phyloP scores from a whole-genome alignment of 1,140 invertebrate species.

The Antheraea mylitta region DNA sequence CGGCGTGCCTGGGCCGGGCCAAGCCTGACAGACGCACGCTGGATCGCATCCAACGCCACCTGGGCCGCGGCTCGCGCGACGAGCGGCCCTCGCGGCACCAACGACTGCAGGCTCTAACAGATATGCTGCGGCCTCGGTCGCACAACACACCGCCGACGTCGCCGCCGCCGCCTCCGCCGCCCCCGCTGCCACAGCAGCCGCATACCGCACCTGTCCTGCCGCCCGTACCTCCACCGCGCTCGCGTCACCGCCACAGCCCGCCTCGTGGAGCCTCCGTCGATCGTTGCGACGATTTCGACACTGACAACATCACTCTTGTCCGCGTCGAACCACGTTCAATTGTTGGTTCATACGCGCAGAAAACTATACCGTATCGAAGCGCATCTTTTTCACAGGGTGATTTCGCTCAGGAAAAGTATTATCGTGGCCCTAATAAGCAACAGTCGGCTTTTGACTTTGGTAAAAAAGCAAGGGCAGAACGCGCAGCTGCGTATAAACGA shows the following conservation, averaged over 20 bases:
- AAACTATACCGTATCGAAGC: conserved; percentile 82
- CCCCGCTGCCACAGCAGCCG: conserved; percentile 54
- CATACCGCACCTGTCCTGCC: conserved; percentile 61
- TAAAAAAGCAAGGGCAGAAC: conserved; percentile 47
- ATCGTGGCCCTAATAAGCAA: conserved; percentile 61
- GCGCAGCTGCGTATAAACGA: conserved; percentile 22
- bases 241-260: conserved; percentile 56
- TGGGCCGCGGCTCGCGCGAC: conserved; percentile 82
- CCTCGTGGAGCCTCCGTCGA: conserved; percentile 59
- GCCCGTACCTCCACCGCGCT: conserved; percentile 60
- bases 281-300: conserved; percentile 64
- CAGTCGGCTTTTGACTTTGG: conserved; percentile 68
- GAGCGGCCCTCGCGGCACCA: conserved; percentile 80
- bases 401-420: conserved; percentile 77
- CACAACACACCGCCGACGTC: conserved; percentile 49
- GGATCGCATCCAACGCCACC: conserved; percentile 88
- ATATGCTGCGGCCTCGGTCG: conserved; percentile 81
- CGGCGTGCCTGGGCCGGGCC: conserved; percentile 74
- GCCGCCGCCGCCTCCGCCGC: conserved; percentile 50
- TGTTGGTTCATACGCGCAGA: conserved; percentile 80
- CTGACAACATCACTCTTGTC: conserved; percentile 69
- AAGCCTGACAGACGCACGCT: conserved; percentile 81
- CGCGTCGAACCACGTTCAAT: conserved; percentile 79
- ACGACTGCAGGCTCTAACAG: conserved; percentile 86
- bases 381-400: conserved; percentile 92